phyloP scores from a whole-genome alignment of 2,113 vertebrate genomes.

The Campylomormyrus numenius region DNA sequence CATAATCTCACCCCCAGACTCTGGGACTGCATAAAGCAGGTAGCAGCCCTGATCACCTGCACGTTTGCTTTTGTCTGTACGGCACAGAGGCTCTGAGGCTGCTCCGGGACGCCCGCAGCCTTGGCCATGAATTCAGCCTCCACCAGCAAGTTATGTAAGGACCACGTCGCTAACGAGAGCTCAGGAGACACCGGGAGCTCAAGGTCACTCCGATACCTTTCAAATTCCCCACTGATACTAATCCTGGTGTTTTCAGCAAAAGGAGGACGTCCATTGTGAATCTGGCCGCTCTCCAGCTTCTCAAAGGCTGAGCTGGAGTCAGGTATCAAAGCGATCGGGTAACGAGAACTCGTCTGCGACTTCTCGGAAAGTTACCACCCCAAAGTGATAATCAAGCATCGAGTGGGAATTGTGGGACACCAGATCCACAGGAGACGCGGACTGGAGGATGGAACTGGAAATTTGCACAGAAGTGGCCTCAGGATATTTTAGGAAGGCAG shows the following conservation, averaged over 20 bases:
- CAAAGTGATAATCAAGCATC: constrained; percentile 21
- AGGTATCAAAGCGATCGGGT: constrained; percentile 19
- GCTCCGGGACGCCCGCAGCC: background rate
- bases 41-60: constrained; percentile 43
- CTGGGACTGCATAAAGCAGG: constrained; percentile 43
- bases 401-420: background rate
- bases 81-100: constrained; percentile 11
- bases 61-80: constrained; percentile 38
- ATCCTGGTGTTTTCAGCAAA: background rate
- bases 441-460: background rate
- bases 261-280: constrained; percentile 28
- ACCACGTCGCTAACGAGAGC: constrained; percentile 21
- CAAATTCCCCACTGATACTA: constrained; percentile 23
- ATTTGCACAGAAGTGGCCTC: background rate
- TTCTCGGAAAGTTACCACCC: constrained; percentile 19
- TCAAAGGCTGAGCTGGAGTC: constrained; percentile 28
- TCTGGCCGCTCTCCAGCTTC: constrained; percentile 31
- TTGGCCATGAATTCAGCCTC: constrained; percentile 22
- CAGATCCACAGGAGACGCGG: background rate
- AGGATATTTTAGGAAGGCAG: background rate
- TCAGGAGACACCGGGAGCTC: constrained; percentile 22
- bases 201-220: constrained; percentile 39
- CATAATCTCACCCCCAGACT: constrained; percentile 39
- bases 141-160: constrained; percentile 21
- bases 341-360: constrained; percentile 32